Base-by-base conservation (phyloP, 2,888 invertebrate genomes). In the Polymixis lichenea region DNA sequence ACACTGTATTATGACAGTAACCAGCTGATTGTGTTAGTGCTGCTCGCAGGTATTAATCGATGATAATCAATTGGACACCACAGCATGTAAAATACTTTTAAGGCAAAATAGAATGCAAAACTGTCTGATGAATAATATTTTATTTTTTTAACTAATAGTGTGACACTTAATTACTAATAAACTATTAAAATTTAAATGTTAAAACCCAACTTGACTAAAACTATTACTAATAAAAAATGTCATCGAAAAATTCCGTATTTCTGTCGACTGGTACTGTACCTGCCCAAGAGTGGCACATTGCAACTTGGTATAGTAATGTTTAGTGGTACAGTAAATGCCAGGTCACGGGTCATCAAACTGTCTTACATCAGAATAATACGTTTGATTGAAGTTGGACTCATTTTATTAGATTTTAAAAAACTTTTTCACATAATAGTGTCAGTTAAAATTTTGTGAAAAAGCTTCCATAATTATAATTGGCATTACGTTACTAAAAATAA, bases 21-120 rank as follows among this genome's bases (percentile, higher is more conserved):
- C 94, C 96, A 96, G 95, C 96, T 96, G 96, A 95, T 95, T 92
- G 87, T 83, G 78, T 61, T 94, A 95, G 95, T 90, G 93, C 85
- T 89, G 93, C 77, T 0, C 69, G 46, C 17, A 17, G 17, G 0
- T 25, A 49, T 49, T 28, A 75, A 38, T 82, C 61, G 22, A 61
- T 15, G 3, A 17, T 15, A 38, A 28, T 53, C 68, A 67, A 82
- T 58, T 0, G 13, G 25, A 49, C 0, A 19, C 32, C 15, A 0
- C 17, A 4, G 0, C 5, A n/a, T 43, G 28, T 28, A 28, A 38
- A 62, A 32, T 28, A 28, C 2, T 43, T 22, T 15, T n/a, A 13
- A 7, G 8, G 3, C 32, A 3, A 46, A 55, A 32, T 22, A 11
- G 0, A 11, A 61, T 2, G 7, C 19, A 43, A 6, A 32, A 2